Evolutionary conservation across 2,797 vertebrate species (phyloP).

Genomic region (Mareca penelope): DNA sequence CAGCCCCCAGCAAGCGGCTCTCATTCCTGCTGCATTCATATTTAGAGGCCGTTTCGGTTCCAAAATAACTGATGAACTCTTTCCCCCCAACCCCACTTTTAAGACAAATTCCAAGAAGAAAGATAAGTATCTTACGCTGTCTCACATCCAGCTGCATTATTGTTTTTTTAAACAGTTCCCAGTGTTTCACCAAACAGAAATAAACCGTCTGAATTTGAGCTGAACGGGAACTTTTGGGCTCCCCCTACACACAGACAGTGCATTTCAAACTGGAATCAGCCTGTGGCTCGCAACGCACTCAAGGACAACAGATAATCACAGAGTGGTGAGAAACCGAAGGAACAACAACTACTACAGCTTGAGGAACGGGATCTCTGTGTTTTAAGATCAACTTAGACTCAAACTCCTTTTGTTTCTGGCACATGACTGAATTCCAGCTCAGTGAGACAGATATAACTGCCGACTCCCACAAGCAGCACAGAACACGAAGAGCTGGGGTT

Average conservation of each 20-base stretch:
- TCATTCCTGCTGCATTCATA: accelerated
- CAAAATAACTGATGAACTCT: not conserved
- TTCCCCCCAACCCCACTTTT: not conserved
- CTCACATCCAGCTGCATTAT: accelerated
- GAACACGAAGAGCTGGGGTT: too few relatives aligned
- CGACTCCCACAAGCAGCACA: not conserved
- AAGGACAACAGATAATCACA: not conserved
- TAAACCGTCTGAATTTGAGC: not conserved
- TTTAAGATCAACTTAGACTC: not conserved
- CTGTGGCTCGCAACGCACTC: not conserved
- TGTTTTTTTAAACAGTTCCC: not conserved
- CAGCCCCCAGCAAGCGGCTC: accelerated
- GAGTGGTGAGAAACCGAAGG: not conserved
- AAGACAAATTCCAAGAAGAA: not conserved
- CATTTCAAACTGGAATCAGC: not conserved
- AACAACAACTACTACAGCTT: not conserved
- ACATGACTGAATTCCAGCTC: not conserved
- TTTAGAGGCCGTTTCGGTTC: not conserved
- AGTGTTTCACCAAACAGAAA: not conserved
- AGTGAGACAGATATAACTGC: accelerated
- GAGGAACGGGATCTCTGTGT: not conserved
- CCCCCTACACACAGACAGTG: accelerated
- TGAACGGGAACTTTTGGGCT: not conserved
- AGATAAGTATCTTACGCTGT: not conserved
- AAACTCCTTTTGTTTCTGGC: not conserved